These are phyloP conservation scores for Carabus problematicus DNA, from an alignment of 2,888 invertebrate genomes.

Conservation along the genomic window DNA sequence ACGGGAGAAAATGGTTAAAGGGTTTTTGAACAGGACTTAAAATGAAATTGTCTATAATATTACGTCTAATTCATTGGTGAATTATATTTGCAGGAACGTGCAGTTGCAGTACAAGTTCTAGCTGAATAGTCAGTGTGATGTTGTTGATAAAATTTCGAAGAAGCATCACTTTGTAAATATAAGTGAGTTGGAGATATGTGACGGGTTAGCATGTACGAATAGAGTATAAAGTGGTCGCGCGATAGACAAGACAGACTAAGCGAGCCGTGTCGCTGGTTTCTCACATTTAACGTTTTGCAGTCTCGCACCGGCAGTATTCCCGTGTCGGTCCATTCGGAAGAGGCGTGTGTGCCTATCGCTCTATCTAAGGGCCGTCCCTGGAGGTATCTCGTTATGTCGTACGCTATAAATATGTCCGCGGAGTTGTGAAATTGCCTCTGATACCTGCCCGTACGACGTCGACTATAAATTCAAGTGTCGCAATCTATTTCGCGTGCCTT, in stretches of 20 bases:
- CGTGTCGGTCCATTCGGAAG: neutral
- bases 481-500: slow-evolving; percentile 1
- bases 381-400: slow-evolving; percentile 5
- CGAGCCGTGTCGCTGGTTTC: too few species aligned
- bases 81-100: too few species aligned
- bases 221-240: neutral
- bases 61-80: too few species aligned
- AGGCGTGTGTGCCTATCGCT: neutral
- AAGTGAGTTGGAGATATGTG: neutral
- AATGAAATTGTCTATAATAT: too few species aligned
- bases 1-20: too few species aligned
- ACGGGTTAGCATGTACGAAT: neutral
- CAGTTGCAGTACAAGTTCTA: too few species aligned
- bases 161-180: too few species aligned
- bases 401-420: slow-evolving; percentile 11
- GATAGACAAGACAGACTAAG: neutral
- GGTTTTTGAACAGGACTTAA: too few species aligned
- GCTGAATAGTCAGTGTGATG: too few species aligned
- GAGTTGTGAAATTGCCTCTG: slow-evolving; percentile 15
- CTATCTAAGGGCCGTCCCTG: slow-evolving; percentile 1
- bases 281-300: too few species aligned
- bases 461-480: slow-evolving; percentile 8
- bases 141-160: too few species aligned
- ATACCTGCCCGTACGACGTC: slow-evolving; percentile 10
- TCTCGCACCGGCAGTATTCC: too few species aligned